A percentile compares a stretch with the other conserved stretches of the same genome.
phyloP scores from a whole-genome alignment of 1,140 invertebrate species.

The Phymorhynchus buccinoides region DNA sequence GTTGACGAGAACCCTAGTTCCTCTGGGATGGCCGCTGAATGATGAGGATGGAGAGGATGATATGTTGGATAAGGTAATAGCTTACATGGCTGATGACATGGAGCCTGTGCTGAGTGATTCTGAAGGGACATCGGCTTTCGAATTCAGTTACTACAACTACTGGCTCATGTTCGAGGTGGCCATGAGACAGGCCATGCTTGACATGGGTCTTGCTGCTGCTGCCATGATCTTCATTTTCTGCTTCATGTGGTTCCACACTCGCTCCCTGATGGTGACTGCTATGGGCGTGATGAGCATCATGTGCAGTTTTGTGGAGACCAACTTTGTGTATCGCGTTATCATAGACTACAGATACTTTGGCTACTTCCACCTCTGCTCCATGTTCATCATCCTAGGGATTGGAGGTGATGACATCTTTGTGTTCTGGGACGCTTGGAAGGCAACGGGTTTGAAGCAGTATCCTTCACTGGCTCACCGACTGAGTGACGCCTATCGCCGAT shows the following conservation, averaged over 20 bases:
- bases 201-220: conserved; percentile 54
- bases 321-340: conserved; percentile 58
- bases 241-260: conserved; percentile 57
- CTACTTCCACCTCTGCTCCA: conserved; percentile 60
- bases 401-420: conserved; percentile 63
- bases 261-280: conserved; percentile 53
- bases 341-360: conserved; percentile 61
- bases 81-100: conserved; percentile 33
- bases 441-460: conserved; percentile 47
- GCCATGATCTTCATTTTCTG: conserved; percentile 59
- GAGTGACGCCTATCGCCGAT: conserved; percentile 31
- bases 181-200: conserved; percentile 45
- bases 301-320: conserved; percentile 54
- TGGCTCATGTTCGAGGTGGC: not conserved
- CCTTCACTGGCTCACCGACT: conserved; percentile 54
- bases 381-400: conserved; percentile 65
- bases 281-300: conserved; percentile 56
- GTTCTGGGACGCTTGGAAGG: conserved; percentile 61
- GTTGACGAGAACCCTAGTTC: conserved; percentile 39
- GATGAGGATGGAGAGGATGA: not conserved
- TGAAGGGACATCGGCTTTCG: not conserved
- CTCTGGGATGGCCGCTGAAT: conserved; percentile 41
- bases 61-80: conserved; percentile 4
- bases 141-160: not conserved
- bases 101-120: conserved; percentile 21